A percentile compares a stretch with the other conserved stretches of the same genome.
Conservation (phyloP, 2,113 vertebrate genomes). For the Aepyceros melampus region DNA sequence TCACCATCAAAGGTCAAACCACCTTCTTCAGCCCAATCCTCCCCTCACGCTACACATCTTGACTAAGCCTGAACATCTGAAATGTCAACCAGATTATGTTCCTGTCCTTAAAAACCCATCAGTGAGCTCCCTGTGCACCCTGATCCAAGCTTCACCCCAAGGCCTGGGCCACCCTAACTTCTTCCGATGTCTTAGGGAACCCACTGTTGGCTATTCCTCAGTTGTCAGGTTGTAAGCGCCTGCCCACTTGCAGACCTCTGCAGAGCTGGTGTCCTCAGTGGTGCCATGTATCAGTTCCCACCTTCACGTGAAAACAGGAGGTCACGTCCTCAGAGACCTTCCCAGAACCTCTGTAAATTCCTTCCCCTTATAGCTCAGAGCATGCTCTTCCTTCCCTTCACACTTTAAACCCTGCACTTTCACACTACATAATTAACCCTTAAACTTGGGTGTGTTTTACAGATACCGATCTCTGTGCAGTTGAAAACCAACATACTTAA, state of each 20-base stretch:
- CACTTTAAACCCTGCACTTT: neutral
- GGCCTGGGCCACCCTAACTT: neutral
- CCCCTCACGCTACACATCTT: rapidly evolving
- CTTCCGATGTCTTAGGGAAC: neutral
- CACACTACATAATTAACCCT: neutral
- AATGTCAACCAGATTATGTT: neutral
- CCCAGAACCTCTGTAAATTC: neutral
- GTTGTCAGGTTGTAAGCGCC: neutral
- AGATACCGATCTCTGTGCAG: neutral
- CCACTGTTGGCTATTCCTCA: rapidly evolving
- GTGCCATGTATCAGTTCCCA: neutral
- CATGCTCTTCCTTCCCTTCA: neutral
- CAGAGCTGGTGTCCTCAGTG: neutral
- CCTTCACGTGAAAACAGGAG: neutral
- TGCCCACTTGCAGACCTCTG: neutral
- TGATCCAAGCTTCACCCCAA: neutral
- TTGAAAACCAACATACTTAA: neutral
- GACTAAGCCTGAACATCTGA: neutral
- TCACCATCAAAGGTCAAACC: neutral
- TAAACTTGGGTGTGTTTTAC: neutral
- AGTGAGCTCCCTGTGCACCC: too few species aligned
- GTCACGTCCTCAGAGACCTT: neutral
- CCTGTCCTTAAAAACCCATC: neutral
- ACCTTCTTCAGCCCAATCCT: neutral
- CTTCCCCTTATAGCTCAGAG: rapidly evolving